phyloP scores from a whole-genome alignment of 2,113 vertebrate species.

The Xyliphius kryptos region DNA sequence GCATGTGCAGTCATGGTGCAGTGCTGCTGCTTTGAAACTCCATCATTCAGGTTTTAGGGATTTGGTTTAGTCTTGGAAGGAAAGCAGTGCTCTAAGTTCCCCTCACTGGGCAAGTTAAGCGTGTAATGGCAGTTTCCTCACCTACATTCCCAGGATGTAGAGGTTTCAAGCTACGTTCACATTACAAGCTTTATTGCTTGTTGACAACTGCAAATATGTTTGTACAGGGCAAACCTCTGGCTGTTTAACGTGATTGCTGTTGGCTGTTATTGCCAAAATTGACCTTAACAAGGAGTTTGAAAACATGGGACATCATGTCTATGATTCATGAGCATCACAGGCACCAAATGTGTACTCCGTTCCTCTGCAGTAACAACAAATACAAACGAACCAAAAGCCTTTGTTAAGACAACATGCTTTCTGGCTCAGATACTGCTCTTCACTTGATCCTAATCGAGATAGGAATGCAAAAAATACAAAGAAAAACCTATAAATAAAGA shows the following conservation, averaged over 20 bases:
- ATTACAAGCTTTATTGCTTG: neutral
- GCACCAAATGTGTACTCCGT: neutral
- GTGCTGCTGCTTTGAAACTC: constrained; percentile 71
- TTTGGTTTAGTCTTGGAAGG: constrained; percentile 30
- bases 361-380: neutral
- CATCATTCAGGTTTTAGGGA: constrained; percentile 46
- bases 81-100: constrained; percentile 17
- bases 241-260: too few species aligned
- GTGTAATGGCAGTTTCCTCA: constrained; percentile 24
- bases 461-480: neutral
- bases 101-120: constrained; percentile 12
- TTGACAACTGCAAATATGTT: neutral
- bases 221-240: too few species aligned
- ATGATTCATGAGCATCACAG: neutral
- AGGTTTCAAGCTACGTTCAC: constrained; percentile 20
- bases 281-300: neutral
- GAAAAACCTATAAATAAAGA: too few species aligned
- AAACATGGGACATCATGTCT: neutral
- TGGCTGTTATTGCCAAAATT: neutral
- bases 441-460: neutral
- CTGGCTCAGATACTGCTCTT: neutral
- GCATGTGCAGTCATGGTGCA: constrained; percentile 41
- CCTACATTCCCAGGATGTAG: constrained; percentile 28
- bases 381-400: neutral
- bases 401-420: neutral